Evolutionary conservation across 2,113 vertebrate species (phyloP).

Genomic region (Myodes glareolus): DNA sequence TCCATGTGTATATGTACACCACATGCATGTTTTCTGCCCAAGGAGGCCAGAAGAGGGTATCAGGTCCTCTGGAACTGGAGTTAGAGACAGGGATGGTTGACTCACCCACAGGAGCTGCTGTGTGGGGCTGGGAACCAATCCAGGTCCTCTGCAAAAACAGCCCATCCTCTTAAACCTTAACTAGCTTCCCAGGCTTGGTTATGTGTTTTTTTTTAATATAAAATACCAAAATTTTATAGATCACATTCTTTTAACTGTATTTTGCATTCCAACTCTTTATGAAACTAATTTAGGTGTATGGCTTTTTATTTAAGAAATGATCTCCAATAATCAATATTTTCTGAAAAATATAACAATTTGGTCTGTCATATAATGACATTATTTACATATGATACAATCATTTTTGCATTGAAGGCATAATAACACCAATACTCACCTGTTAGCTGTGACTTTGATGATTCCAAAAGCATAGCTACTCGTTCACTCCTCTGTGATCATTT

Average conservation of each 20-base stretch:
- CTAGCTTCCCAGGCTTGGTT: not conserved
- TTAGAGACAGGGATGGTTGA: not conserved
- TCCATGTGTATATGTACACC: not conserved
- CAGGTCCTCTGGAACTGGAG: not conserved
- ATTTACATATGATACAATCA: not conserved
- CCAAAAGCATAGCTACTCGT: not conserved
- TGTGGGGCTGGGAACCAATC: not conserved
- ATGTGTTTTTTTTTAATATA: not conserved
- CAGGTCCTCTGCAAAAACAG: no score
- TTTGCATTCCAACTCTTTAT: not conserved
- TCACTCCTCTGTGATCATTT: not conserved
- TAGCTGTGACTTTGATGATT: not conserved
- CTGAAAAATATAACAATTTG: constrained; percentile 24
- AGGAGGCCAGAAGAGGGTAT: not conserved
- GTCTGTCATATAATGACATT: not conserved
- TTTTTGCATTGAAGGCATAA: not conserved
- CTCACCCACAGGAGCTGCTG: not conserved
- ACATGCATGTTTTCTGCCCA: not conserved
- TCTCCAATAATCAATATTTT: not conserved
- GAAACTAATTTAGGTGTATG: not conserved
- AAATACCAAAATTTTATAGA: not conserved
- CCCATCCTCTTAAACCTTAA: not conserved
- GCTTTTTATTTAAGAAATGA: constrained; percentile 14
- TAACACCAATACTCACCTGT: not conserved
- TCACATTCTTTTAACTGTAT: not conserved